Evolutionary conservation across 2,888 invertebrate genomes (phyloP), one percentile per base, ranked within the genome.

Genomic region (Colostygia pectinataria): DNA sequence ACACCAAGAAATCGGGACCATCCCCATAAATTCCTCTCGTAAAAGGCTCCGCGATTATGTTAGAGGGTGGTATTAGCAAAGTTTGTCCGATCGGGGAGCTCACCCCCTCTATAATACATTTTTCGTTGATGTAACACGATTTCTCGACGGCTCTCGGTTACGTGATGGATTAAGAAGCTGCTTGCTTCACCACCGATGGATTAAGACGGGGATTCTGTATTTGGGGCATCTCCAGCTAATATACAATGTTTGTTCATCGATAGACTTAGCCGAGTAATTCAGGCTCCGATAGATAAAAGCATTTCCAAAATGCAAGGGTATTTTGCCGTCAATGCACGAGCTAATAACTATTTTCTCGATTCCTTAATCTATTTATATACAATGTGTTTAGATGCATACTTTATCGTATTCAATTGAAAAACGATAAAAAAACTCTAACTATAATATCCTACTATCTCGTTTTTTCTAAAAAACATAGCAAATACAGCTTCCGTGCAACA

Each of bases 91-190:
- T 89, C 77, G 78, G 66, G 76, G 80, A 78, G 79, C 72, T 64
- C 64, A 67, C 73, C 73, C 81, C 74, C 72, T 74, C 77, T 82
- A 86, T 91, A 90, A 90, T 91, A 91, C 89, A 91, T 91, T 91
- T 91, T 90, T 90, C 91, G 91, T 90, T 89, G 90, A 90, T 91
- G 90, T 90, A 90, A 90, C 90, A 89, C 90, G 90, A 90, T 90
- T 90, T 91, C 89, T 86, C 87, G 89, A 83, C 82, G 89, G 84
- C 83, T 83, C 81, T 82, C 83, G 81, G 86, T 90, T 91, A 90
- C 91, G 91, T 90, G 91, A 91, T 89, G 90, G 91, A 91, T 91
- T 90, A 91, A 89, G 86, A 80, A 80, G 79, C 73, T 79, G 74
- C 83, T 81, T 79, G 80, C 78, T 83, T 83, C 81, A 77, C 82